A percentile compares a stretch with the other conserved stretches of the same genome.
Evolutionary conservation across 1,140 invertebrate genomes (phyloP).

Genomic region (Camponotus floridanus): DNA sequence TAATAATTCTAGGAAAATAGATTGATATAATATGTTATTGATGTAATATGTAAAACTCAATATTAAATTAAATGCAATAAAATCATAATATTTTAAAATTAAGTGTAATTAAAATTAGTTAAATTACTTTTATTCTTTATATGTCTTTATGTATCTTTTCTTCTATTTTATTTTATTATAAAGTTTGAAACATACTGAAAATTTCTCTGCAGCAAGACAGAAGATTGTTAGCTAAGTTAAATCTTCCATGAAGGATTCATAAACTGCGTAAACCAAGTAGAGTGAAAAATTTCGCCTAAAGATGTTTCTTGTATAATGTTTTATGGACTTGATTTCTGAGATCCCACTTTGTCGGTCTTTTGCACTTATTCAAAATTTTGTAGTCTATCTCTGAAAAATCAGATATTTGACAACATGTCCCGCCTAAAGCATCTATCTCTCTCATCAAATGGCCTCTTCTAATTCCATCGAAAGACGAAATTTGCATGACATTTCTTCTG

Average conservation of each 20-base stretch:
- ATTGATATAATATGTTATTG: too few species aligned
- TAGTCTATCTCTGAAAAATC: constrained; percentile 93
- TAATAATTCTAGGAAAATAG: not conserved
- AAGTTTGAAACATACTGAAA: constrained; percentile 86
- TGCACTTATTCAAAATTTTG: constrained; percentile 90
- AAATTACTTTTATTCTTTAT: not conserved
- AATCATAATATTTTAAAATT: not conserved
- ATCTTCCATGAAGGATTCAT: constrained; percentile 94
- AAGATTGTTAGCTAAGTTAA: constrained; percentile 88
- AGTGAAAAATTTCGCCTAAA: constrained; percentile 93
- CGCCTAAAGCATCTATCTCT: constrained; percentile 97
- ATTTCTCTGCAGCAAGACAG: constrained; percentile 88
- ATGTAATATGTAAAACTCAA: not conserved
- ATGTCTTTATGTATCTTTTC: not conserved
- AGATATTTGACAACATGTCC: constrained; percentile 94
- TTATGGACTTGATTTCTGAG: constrained; percentile 96
- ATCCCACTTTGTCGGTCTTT: constrained; percentile 97
- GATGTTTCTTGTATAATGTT: constrained; percentile 92
- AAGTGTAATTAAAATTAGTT: not conserved
- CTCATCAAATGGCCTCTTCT: constrained; percentile 97
- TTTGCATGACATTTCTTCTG: constrained; percentile 99
- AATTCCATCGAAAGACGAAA: constrained; percentile 97
- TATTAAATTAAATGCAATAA: not conserved
- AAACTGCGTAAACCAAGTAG: constrained; percentile 90
- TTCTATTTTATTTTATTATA: not conserved